Evolutionary conservation across 2,888 invertebrate species (phyloP).

Genomic region (Anaspis maculata): DNA sequence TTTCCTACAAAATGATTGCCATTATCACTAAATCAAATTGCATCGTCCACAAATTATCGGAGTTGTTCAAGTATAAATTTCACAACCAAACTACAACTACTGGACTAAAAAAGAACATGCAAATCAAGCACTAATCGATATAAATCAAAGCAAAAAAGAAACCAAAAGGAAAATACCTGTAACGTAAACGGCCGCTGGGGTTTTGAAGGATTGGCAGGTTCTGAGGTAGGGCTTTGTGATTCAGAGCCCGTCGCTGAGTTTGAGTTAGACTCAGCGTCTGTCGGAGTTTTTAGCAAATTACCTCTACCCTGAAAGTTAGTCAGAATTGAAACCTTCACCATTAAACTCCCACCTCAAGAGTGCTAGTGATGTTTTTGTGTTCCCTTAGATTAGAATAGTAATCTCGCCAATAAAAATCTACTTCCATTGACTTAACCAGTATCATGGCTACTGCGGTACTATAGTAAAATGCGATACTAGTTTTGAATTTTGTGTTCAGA

Average conservation of each 20-base stretch:
- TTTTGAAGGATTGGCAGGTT: slow-evolving; percentile 42
- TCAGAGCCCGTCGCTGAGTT: slow-evolving; percentile 35
- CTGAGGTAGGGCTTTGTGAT: slow-evolving; percentile 33
- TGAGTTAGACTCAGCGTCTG: slow-evolving; percentile 31
- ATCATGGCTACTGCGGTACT: too few relatives aligned
- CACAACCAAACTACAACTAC: neutral
- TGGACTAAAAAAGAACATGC: neutral
- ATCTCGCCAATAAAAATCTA: too few relatives aligned
- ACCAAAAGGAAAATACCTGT: too few relatives aligned
- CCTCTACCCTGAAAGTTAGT: slow-evolving; percentile 44
- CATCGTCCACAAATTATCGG: too few relatives aligned
- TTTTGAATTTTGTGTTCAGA: too few relatives aligned
- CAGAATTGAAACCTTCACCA: slow-evolving; percentile 24
- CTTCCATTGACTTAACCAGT: too few relatives aligned
- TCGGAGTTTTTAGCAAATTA: slow-evolving; percentile 40
- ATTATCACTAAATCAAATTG: too few relatives aligned
- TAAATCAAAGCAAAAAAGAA: too few relatives aligned
- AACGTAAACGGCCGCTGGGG: slow-evolving; percentile 52
- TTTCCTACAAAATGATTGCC: slow-evolving; percentile 46
- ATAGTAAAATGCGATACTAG: too few relatives aligned
- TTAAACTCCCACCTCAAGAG: slow-evolving; percentile 3
- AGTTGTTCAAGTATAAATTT: too few relatives aligned
- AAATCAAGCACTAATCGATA: too few relatives aligned
- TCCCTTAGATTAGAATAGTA: neutral
- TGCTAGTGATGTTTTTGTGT: neutral